Base-by-base conservation (phyloP, 2,113 vertebrate genomes). In the Panurus biarmicus region DNA sequence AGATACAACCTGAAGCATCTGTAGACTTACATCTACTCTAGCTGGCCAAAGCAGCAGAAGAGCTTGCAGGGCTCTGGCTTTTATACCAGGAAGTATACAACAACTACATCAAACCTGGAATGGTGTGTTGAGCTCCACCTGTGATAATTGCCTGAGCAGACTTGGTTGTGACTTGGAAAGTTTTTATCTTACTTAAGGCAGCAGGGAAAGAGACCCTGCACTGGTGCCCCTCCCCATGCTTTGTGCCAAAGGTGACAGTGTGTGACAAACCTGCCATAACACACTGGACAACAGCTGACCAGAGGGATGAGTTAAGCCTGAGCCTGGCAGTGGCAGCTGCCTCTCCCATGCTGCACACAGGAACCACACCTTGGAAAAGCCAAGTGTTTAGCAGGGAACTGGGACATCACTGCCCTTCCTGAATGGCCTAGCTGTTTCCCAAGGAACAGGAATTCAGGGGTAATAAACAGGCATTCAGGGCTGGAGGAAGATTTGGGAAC, bases 101-200 rank as follows among this genome's bases (percentile, higher is more conserved):
- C 29, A 62, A 20, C 33, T 26, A 36, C 47, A 47, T 11, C 74
- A 66, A 50, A 53, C 65, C 40, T 25, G n/a, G 21, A 81, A 42
- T 9, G 26, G 67, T 2, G 1, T 29, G 31, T 0, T 10, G 4
- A 66, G 69, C 28, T n/a, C n/a, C n/a, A n/a, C n/a, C n/a, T n/a
- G n/a, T n/a, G 23, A 3, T 25, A 76, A 80, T 5, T 45, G 36
- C 1, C 10, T 3, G 13, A 84, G 25, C 8, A 89, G 26, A 58
- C 51, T 56, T 38, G 8, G 10, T 40, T 62, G 42, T 4, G 18
- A 17, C 16, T 38, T 1, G 3, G 48, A 12, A 85, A 85, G 26
- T 22, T 75, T 60, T 77, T 33, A 14, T 25, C 50, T 28, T 57
- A 65, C 74, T 26, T 4, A 84, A 40, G 21, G 42, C 85, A 89